A percentile compares a stretch with the other conserved stretches of the same genome.
phyloP scores from a whole-genome alignment of 2,797 vertebrate species.

The Phoebastria nigripes region DNA sequence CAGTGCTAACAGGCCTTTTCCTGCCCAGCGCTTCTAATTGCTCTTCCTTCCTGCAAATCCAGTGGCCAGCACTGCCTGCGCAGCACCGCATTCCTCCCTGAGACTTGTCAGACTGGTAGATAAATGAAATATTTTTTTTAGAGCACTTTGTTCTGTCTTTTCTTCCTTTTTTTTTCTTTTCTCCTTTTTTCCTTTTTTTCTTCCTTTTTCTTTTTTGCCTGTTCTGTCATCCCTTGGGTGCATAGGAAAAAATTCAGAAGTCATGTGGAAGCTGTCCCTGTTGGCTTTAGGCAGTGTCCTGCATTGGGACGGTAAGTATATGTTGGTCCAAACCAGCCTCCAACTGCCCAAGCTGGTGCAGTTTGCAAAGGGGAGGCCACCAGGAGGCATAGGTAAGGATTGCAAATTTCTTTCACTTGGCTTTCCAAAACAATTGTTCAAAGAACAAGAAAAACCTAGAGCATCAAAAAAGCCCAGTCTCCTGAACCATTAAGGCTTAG shows the following conservation, averaged over 20 bases:
- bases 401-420: not conserved
- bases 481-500: not conserved
- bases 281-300: not conserved
- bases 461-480: not conserved
- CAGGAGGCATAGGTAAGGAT: not conserved
- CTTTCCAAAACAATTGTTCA: not conserved
- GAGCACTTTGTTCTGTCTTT: not conserved
- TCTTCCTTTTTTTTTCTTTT: not conserved
- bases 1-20: slow-evolving; percentile 63
- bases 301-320: fast-evolving
- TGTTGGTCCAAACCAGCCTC: not conserved
- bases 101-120: not conserved
- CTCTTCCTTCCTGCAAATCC: slow-evolving; percentile 43
- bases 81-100: not conserved
- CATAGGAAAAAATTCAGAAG: not conserved
- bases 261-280: not conserved
- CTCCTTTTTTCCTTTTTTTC: no score
- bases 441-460: not conserved
- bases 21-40: slow-evolving; percentile 46
- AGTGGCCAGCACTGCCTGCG: not conserved
- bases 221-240: not conserved
- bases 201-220: not conserved
- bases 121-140: not conserved
- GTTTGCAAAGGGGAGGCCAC: not conserved
- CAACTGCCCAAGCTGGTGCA: not conserved